phyloP scores from a whole-genome alignment of 2,888 invertebrate genomes.

The Drosophila quinaria region DNA sequence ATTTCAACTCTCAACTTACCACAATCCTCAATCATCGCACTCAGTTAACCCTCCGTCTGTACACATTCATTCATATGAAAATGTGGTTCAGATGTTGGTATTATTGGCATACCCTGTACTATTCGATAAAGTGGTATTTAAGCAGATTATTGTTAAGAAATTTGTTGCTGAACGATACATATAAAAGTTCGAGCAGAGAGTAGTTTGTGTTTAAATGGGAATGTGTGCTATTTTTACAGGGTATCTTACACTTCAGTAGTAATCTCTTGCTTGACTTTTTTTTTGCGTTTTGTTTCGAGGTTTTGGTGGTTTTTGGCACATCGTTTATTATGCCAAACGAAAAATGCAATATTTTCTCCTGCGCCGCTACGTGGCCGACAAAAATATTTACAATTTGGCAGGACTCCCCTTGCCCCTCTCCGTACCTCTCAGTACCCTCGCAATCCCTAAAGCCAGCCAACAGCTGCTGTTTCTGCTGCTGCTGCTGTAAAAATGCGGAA shows the following conservation, averaged over 20 bases:
- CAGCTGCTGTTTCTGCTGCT: constrained; percentile 57
- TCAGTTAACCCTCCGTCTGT: constrained; percentile 27
- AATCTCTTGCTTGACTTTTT: constrained; percentile 1
- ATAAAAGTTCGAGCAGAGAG: neutral
- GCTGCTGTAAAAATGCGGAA: constrained; percentile 61
- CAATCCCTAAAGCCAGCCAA: constrained; percentile 44
- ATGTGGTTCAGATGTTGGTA: constrained; percentile 57
- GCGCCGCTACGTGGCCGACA: constrained; percentile 79
- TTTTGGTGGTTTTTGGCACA: constrained; percentile 81
- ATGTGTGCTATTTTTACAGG: neutral
- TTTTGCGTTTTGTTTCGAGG: constrained; percentile 37
- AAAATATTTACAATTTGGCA: constrained; percentile 80
- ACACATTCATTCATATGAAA: constrained; percentile 34
- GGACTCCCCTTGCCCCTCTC: constrained; percentile 18
- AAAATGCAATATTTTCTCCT: constrained; percentile 81
- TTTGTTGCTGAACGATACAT: neutral
- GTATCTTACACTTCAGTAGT: neutral
- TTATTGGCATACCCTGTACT: constrained; percentile 25
- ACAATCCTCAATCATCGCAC: constrained; percentile 13
- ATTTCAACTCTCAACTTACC: constrained; percentile 11
- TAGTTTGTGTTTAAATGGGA: neutral
- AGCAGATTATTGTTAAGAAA: neutral
- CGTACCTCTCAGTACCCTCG: neutral
- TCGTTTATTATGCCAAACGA: constrained; percentile 84
- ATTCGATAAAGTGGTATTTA: neutral